Evolutionary conservation across 1,140 invertebrate species (phyloP).

Genomic region (Tetramorium simillimum): DNA sequence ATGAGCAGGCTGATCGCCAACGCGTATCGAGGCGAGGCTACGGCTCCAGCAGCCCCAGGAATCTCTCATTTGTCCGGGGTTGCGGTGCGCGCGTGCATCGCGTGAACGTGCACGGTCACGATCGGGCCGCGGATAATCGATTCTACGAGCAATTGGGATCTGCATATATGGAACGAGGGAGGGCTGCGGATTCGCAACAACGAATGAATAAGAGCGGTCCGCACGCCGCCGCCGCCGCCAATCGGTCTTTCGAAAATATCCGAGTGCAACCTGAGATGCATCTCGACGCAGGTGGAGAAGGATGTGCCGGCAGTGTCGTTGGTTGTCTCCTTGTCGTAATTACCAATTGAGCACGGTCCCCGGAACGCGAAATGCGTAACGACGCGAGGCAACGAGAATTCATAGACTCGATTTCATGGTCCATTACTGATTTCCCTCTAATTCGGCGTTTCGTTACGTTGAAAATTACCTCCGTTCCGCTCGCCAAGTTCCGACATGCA

Average conservation of each 20-base stretch:
- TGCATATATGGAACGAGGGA: conserved; percentile 14
- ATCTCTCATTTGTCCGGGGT: conserved; percentile 36
- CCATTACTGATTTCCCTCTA: conserved; percentile 75
- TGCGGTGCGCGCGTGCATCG: conserved; percentile 37
- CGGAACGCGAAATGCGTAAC: conserved; percentile 62
- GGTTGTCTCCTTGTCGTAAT: conserved; percentile 72
- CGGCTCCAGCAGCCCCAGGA: conserved; percentile 24
- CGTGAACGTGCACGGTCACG: conserved; percentile 59
- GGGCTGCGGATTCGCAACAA: conserved; percentile 5
- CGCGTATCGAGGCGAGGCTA: not conserved
- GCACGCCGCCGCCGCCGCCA: not conserved
- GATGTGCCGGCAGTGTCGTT: conserved; percentile 66
- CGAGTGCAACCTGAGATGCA: not conserved
- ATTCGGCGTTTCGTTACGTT: conserved; percentile 67
- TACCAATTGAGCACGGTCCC: conserved; percentile 79
- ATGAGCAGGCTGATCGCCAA: not conserved
- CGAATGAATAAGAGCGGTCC: not conserved
- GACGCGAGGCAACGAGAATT: conserved; percentile 67
- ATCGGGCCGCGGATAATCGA: conserved; percentile 58
- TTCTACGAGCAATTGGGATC: conserved; percentile 56
- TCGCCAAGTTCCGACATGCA: not conserved
- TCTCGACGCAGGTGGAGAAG: not conserved
- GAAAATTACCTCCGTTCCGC: conserved; percentile 51
- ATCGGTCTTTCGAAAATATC: conserved; percentile 14
- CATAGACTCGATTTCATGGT: conserved; percentile 74